Evolutionary conservation across 92 coral and sea anemone species (phyloP), one percentile per base, ranked within the genome.

Genomic region (Chrysogorgia sp.): DNA sequence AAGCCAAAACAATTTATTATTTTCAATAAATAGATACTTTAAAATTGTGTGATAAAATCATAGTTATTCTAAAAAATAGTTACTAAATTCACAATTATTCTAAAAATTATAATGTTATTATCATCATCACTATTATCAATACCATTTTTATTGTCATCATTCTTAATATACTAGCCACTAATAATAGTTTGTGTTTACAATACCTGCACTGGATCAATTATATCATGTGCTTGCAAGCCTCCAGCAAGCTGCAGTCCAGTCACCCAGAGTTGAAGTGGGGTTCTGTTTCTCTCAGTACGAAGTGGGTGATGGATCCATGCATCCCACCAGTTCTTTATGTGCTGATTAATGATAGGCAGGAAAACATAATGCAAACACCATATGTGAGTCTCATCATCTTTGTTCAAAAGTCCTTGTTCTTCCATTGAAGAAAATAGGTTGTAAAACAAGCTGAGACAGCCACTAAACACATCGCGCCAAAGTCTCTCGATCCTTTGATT

Each of bases 261-360:
- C 26, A 87, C 76, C 90, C 87, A 87, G 17, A 87, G 70, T 72
- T 87, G 90, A 72, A 87, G 63, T 12, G 88, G 87, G 5, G 87
- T 82, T 30, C 40, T 10, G 52, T 87, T 87, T 30, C 79, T 34
- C 59, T 83, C 84, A 0, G 85, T 58, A 34, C 88, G 67, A 49
- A 87, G 56, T 15, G 87, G 88, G 76, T 87, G 87, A 19, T 86
- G 71, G 40, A 82, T 43, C 84, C 87, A 86, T 33, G 90, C 64
- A 85, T 88, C 68, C 50, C 80, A 75, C 93, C 90, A 89, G 49
- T 67, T 75, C n/a, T 77, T 71, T 50, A 86, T 37, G 50, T 87
- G 90, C 59, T 34, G 58, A 53, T 83, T 83, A n/a, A 87, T 79
- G 10, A 83, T 71, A 28, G 88, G 88, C 28, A 83, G 32, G 33